Evolutionary conservation across 2,888 invertebrate genomes (phyloP).

Genomic region (Eledone cirrhosa): DNA sequence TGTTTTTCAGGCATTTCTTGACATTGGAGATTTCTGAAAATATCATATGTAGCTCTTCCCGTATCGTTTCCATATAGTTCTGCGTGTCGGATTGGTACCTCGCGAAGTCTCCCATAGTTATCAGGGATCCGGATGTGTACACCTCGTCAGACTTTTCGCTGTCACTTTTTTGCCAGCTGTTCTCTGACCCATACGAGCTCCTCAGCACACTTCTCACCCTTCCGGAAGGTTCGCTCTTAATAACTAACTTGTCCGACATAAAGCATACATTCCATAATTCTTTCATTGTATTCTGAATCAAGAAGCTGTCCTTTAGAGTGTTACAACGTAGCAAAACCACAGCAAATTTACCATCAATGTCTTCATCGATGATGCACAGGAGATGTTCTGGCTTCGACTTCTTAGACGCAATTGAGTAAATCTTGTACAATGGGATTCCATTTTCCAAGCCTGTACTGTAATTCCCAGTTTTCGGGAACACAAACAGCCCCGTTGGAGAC

Average conservation of each 20-base stretch:
- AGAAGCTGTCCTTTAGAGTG: background rate
- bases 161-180: no score
- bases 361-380: slow-evolving; percentile 8
- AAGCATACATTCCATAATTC: background rate
- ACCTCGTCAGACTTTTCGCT: no score
- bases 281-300: background rate
- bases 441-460: slow-evolving; percentile 4
- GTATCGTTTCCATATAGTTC: no score
- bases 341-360: background rate
- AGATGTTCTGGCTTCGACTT: background rate
- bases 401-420: slow-evolving; percentile 17
- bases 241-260: background rate
- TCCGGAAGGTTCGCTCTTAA: background rate
- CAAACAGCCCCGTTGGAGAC: background rate
- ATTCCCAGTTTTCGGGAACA: background rate
- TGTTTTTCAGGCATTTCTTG: background rate
- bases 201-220: background rate
- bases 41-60: background rate
- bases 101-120: no score
- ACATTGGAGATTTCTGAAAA: slow-evolving; percentile 8
- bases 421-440: background rate
- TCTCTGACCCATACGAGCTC: no score
- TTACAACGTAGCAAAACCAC: background rate
- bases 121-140: no score
- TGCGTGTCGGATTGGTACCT: no score